phyloP scores from a whole-genome alignment of 2,888 invertebrate species.

The Pollenia angustigena region DNA sequence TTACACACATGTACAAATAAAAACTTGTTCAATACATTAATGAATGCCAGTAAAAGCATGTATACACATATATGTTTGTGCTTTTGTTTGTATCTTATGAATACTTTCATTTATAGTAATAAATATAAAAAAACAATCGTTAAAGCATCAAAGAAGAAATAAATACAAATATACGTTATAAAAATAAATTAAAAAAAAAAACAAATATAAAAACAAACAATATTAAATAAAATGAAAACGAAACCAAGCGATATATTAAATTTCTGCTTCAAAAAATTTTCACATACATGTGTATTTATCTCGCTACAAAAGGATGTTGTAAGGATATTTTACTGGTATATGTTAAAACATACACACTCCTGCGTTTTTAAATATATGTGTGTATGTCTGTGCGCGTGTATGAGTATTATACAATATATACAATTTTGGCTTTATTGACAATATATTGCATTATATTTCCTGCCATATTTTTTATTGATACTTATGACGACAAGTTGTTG shows the following conservation, averaged over 20 bases:
- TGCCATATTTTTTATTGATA: constrained; percentile 49
- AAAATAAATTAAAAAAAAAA: constrained; percentile 16
- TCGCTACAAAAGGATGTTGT: constrained; percentile 5
- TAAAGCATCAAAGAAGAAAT: constrained; percentile 13
- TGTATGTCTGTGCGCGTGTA: not conserved
- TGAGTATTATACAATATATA: not conserved
- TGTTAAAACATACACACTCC: not conserved
- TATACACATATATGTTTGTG: not conserved
- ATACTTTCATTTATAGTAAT: constrained; percentile 10
- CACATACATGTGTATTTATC: not conserved
- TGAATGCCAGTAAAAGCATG: not conserved
- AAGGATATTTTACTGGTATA: not conserved
- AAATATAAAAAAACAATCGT: constrained; percentile 37
- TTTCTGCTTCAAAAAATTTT: constrained; percentile 62
- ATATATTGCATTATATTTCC: constrained; percentile 44
- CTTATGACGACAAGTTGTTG: constrained; percentile 9
- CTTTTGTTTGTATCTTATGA: not conserved
- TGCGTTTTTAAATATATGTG: not conserved
- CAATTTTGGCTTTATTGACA: constrained; percentile 23
- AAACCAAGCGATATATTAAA: constrained; percentile 69
- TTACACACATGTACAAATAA: not conserved
- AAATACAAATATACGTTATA: constrained; percentile 17
- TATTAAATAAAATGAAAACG: constrained; percentile 55
- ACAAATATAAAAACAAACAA: constrained; percentile 20
- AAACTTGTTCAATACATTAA: constrained; percentile 2